Base-by-base conservation (phyloP, 2,888 invertebrate genomes). In the Pristionchus maxplancki region DNA sequence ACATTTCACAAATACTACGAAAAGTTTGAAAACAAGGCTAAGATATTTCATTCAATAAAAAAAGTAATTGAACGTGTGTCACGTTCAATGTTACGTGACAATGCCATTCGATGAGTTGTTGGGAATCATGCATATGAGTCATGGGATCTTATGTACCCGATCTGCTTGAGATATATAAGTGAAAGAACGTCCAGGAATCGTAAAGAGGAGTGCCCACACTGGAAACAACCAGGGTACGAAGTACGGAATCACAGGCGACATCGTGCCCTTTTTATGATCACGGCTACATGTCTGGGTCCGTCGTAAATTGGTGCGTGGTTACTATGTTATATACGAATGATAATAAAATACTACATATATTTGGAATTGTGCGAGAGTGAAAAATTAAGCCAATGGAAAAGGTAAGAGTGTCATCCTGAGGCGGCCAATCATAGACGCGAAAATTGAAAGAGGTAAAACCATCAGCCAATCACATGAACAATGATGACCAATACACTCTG, bases 131-230 rank as follows among this genome's bases (percentile, higher is more conserved):
- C 6, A 67, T 31, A 24, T n/a, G n/a, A n/a, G n/a, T n/a, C 44
- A 11, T 17, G n/a, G 5, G 6, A n/a, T 40, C 74, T 78, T 44
- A 48, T 28, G n/a, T 48, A 6, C 48, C 15, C n/a, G 28, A 50
- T 17, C 28, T 13, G 8, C 48, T 17, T 20, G 28, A 48, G 81
- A 81, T 48, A 37, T 28, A 40, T 4, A 31, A 4, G 15, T 31
- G 28, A 64, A 17, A 78, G 78, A 78, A 78, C 78, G 78, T 78
- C 28, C 78, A 78, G 44, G 78, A 20, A 48, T 81, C 81, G 31
- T 48, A 81, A 50, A 48, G 17, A 37, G 15, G 8, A 1, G 71
- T 37, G 71, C 17, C 17, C 8, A 37, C 20, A 71, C 37, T 71
- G 71, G 37, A 6, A 37, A 40, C 17, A 40, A 11, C 13, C 71